Evolutionary conservation across 2,797 vertebrate species (phyloP).

Genomic region (Mormyrus proboscirostris): DNA sequence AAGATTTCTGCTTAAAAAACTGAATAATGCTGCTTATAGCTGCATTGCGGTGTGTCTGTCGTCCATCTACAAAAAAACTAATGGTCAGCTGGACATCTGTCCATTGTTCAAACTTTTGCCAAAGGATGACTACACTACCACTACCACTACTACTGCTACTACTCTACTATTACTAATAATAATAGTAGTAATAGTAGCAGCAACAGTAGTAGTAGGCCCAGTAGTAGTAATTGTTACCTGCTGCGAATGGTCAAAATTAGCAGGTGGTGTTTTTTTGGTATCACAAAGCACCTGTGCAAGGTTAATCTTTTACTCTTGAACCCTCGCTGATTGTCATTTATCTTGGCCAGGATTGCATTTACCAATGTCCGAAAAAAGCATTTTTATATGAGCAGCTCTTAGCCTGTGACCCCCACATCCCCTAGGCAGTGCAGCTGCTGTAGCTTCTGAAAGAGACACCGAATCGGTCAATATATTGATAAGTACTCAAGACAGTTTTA

Average conservation of each 20-base stretch:
- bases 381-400: neutral
- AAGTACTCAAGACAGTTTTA: slow-evolving; percentile 19
- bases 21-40: neutral
- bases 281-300: neutral
- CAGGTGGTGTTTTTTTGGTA: neutral
- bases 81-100: neutral
- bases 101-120: neutral
- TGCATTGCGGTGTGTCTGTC: neutral
- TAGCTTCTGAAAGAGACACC: slow-evolving; percentile 7
- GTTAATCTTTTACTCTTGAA: neutral
- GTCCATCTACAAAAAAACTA: neutral
- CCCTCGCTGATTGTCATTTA: neutral
- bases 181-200: neutral
- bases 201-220: neutral
- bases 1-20: neutral
- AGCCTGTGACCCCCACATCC: neutral
- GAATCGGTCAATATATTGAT: slow-evolving; percentile 15
- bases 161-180: neutral
- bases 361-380: neutral
- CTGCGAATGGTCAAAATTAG: neutral
- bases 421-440: neutral
- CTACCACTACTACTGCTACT: neutral
- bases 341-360: neutral
- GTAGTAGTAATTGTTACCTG: neutral
- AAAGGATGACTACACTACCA: neutral